Evolutionary conservation across 2,888 invertebrate species (phyloP), one percentile per base, ranked within the genome.

Genomic region (Strigamia transsilvanica): DNA sequence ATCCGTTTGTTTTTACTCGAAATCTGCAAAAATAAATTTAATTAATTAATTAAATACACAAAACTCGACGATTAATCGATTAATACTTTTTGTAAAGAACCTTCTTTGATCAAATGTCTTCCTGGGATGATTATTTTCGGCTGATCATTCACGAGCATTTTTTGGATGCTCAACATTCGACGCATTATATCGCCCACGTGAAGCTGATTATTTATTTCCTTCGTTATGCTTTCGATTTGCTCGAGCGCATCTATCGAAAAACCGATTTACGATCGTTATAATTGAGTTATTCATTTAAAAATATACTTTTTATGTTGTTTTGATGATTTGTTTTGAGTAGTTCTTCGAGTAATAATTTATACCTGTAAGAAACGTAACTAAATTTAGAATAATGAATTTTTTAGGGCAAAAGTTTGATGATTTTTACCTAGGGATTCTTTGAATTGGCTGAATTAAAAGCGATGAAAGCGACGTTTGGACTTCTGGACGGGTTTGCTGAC

Each of bases 381-480:
- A 46, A 12, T 12, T 12, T 42, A 61, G 66, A 73, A 42, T 34
- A 27, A 41, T 6, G 13, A 5, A 38, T 66, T 7, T 23, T 32
- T 79, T 21, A n/a, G n/a, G n/a, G n/a, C n/a, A n/a, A n/a, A n/a
- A n/a, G n/a, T n/a, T 23, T 18, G 38, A 38, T 12, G 10, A 12
- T 13, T 61, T 73, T 41, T 82, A 88, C 88, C 88, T 87, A 0
- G 94, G 94, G 80, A 94, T 91, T 85, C 94, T 89, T 87, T 94
- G 94, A 85, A 94, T 93, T 15, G 94, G 94, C 2, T 92, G 91
- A 84, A 94, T 94, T 84, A 94, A 89, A 61, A 94, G 88, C 0
- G 94, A 91, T 83, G 92, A 91, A 5, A 94, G 87, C 86, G 93
- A 93, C 61, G 90, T 90, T 84, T 91, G 91, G 79, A 94, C 92